Conservation (phyloP, 1,140 invertebrate genomes). For the Belonocnema kinseyi region DNA sequence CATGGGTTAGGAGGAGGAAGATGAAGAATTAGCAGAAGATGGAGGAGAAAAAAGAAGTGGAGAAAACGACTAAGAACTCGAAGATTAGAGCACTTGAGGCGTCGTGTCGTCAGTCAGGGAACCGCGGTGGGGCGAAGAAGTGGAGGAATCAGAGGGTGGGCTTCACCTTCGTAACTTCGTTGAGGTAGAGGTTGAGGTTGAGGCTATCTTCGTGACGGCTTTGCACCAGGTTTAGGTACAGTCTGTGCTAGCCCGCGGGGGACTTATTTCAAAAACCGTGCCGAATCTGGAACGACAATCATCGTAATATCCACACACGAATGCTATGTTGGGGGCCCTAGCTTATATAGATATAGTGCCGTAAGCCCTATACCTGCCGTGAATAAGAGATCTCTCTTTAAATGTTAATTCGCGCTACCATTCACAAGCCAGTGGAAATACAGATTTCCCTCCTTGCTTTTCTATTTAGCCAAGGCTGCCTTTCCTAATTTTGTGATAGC, state of each 20-base stretch:
- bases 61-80: constrained; percentile 47
- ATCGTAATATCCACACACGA: constrained; percentile 68
- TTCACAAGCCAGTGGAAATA: too few relatives aligned
- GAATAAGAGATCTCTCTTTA: constrained; percentile 56
- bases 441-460: too few relatives aligned
- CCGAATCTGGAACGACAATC: constrained; percentile 71
- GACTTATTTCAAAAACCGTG: constrained; percentile 68
- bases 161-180: too few relatives aligned
- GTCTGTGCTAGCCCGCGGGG: constrained; percentile 60
- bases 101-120: constrained; percentile 38
- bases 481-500: too few relatives aligned
- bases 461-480: too few relatives aligned
- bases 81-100: constrained; percentile 63
- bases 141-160: constrained; percentile 42
- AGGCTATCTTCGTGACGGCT: constrained; percentile 54
- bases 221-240: constrained; percentile 53
- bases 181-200: neutral
- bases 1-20: neutral
- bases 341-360: too few relatives aligned
- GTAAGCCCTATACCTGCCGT: neutral
- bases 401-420: constrained; percentile 32
- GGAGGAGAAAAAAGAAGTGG: constrained; percentile 33
- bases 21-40: constrained; percentile 29
- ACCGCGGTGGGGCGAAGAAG: constrained; percentile 35
- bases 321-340: constrained; percentile 49